Evolutionary conservation across 2,888 invertebrate genomes (phyloP).

Genomic region (Xylota sylvarum): DNA sequence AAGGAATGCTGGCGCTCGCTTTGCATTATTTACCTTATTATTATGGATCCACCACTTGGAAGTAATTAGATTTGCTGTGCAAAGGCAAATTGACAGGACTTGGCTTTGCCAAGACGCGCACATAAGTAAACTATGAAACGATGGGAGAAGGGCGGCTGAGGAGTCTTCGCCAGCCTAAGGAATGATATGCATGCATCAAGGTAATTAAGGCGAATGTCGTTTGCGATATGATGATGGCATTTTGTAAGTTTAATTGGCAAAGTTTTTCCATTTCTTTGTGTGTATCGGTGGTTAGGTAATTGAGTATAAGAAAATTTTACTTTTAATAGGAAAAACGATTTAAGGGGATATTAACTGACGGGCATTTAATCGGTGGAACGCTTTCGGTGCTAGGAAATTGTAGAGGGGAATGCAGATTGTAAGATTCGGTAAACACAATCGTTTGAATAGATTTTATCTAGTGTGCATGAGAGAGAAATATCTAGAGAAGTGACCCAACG

Average conservation of each 20-base stretch:
- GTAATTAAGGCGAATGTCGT: slow-evolving; percentile 63
- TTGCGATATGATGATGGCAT: slow-evolving; percentile 60
- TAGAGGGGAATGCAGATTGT: neutral
- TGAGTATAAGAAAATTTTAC: slow-evolving; percentile 45
- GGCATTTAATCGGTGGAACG: neutral
- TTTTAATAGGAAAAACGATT: slow-evolving; percentile 18
- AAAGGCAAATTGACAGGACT: slow-evolving; percentile 66
- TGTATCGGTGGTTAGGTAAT: slow-evolving; percentile 37
- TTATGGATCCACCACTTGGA: slow-evolving; percentile 70
- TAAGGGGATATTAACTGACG: neutral
- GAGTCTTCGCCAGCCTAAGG: slow-evolving; percentile 4
- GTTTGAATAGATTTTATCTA: no score
- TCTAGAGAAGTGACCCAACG: neutral
- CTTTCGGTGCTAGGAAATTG: neutral
- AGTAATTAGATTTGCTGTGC: slow-evolving; percentile 74
- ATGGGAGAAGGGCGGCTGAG: neutral
- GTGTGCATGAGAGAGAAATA: no score
- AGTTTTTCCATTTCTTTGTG: slow-evolving; percentile 69
- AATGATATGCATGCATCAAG: slow-evolving; percentile 65
- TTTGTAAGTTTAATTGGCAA: slow-evolving; percentile 75
- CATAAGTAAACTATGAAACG: slow-evolving; percentile 12
- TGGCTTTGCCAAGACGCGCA: slow-evolving; percentile 44
- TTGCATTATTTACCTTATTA: slow-evolving; percentile 77
- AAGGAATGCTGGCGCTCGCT: slow-evolving; percentile 13
- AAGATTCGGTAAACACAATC: no score